These are phyloP conservation scores for Nysson spinosus DNA, from an alignment of 2,888 invertebrate species.

Conservation along the genomic window DNA sequence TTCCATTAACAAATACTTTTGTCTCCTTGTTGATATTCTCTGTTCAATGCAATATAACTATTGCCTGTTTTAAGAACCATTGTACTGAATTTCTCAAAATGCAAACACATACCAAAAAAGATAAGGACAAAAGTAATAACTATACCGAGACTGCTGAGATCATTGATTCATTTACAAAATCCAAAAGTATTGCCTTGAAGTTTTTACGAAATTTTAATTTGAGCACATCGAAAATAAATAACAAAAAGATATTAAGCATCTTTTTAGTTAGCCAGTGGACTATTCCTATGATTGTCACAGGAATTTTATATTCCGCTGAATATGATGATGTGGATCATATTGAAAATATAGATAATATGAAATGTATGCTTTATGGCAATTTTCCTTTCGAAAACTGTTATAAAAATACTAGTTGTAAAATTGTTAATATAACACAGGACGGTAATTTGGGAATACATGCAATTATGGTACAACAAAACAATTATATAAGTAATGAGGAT, in stretches of 20 bases:
- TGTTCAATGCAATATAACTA: constrained; percentile 55
- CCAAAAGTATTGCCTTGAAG: not conserved
- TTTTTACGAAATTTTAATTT: constrained; percentile 11
- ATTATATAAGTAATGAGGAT: constrained; percentile 50
- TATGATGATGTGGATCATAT: constrained; percentile 34
- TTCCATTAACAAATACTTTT: constrained; percentile 72
- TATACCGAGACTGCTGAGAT: not conserved
- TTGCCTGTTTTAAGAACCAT: constrained; percentile 35
- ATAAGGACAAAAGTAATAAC: not conserved
- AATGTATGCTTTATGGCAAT: constrained; percentile 59
- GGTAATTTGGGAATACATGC: constrained; percentile 19
- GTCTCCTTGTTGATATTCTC: constrained; percentile 68
- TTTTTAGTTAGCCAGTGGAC: constrained; percentile 68
- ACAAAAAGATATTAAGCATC: constrained; percentile 41
- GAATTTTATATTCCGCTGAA: constrained; percentile 56
- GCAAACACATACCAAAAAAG: not conserved
- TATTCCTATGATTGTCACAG: constrained; percentile 62
- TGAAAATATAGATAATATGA: constrained; percentile 34
- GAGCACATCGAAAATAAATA: constrained; percentile 8
- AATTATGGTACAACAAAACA: constrained; percentile 18
- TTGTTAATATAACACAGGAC: not conserved
- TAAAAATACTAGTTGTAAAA: not conserved
- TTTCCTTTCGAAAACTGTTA: constrained; percentile 65
- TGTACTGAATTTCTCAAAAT: constrained; percentile 28
- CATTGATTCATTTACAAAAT: not conserved